phyloP scores from a whole-genome alignment of 1,140 invertebrate genomes.

The Helicoverpa armigera region DNA sequence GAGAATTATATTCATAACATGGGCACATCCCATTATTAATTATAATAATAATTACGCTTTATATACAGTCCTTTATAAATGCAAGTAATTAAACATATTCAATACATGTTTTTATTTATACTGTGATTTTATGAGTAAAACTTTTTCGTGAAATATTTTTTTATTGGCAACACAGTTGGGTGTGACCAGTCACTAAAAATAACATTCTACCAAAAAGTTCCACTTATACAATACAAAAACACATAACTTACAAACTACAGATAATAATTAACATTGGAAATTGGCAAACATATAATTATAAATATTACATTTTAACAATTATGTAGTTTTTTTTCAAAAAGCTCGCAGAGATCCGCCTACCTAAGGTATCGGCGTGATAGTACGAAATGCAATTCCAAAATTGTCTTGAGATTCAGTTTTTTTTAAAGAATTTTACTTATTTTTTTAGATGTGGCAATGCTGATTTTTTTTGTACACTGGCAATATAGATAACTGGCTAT shows the following conservation, averaged over 20 bases:
- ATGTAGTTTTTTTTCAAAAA: constrained; percentile 5
- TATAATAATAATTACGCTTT: neutral
- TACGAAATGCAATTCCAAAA: constrained; percentile 18
- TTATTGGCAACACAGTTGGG: neutral
- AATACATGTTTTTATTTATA: neutral
- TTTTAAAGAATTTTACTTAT: constrained; percentile 16
- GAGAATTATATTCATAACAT: constrained; percentile 26
- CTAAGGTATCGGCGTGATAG: neutral
- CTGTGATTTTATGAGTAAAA: constrained; percentile 9
- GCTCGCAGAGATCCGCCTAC: constrained; percentile 26
- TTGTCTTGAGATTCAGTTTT: constrained; percentile 15
- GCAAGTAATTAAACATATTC: neutral
- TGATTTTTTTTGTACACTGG: neutral
- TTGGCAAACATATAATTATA: constrained; percentile 12
- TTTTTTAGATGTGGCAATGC: neutral
- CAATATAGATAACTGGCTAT: neutral
- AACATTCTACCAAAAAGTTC: neutral
- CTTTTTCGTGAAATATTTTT: neutral
- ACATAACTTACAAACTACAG: constrained; percentile 17
- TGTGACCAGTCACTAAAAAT: neutral
- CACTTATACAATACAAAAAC: neutral
- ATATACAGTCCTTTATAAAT: constrained; percentile 28
- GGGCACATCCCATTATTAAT: neutral
- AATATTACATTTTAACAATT: constrained; percentile 14
- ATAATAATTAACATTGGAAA: constrained; percentile 10